These are phyloP conservation scores for Zaprionus lineosus DNA, from an alignment of 2,888 invertebrate genomes.

Conservation along the genomic window DNA sequence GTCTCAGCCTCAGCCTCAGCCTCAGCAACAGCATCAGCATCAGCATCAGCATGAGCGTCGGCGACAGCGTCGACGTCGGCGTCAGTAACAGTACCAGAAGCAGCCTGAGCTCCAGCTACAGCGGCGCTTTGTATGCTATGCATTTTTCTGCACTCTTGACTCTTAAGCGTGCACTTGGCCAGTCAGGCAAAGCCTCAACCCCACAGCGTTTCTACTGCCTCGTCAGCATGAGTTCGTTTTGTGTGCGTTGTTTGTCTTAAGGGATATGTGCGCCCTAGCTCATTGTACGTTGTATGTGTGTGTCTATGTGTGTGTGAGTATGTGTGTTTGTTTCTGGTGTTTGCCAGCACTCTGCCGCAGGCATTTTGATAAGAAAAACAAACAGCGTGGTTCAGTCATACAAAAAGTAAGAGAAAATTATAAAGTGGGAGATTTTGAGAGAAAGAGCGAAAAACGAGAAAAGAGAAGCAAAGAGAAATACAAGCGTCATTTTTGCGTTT, in stretches of 20 bases:
- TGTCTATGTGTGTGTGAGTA: conserved; percentile 15
- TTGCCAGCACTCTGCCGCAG: conserved; percentile 71
- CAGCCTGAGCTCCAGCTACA: conserved; percentile 4
- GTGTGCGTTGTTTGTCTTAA: conserved; percentile 74
- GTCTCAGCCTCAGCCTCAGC: background rate
- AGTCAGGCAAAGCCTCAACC: conserved; percentile 29
- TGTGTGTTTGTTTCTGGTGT: conserved; percentile 38
- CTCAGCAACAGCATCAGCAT: background rate
- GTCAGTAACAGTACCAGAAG: no score
- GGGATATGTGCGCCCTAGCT: conserved; percentile 62
- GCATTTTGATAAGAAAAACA: conserved; percentile 77
- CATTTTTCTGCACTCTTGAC: conserved; percentile 77
- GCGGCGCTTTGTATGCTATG: conserved; percentile 68
- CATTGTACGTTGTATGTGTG: background rate
- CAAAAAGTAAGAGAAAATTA: conserved; percentile 20
- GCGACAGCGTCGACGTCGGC: conserved; percentile 1
- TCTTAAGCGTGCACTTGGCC: conserved; percentile 76
- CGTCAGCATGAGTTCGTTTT: conserved; percentile 59
- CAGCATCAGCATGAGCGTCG: background rate
- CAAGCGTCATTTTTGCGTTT: conserved; percentile 75
- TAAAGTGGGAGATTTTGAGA: no score
- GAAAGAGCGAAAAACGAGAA: conserved; percentile 2
- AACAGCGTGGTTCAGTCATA: conserved; percentile 56
- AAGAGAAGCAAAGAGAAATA: conserved; percentile 25
- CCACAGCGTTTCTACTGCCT: conserved; percentile 32